phyloP scores from a whole-genome alignment of 2,888 invertebrate species.

The Neoascia interrupta region DNA sequence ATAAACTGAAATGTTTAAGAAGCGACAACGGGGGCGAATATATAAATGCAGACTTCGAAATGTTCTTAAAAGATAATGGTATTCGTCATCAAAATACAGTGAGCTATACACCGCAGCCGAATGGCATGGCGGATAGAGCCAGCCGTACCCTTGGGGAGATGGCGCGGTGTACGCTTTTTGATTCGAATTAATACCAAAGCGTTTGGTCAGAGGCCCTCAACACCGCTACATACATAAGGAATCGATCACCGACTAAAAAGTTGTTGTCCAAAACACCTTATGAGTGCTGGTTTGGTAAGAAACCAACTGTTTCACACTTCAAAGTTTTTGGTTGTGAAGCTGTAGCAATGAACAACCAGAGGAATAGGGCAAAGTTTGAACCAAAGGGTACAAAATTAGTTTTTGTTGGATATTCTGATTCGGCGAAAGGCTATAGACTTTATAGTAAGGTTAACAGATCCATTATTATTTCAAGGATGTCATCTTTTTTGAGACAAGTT shows the following conservation, averaged over 20 bases:
- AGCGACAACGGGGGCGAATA: not conserved
- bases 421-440: constrained; percentile 3
- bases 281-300: constrained; percentile 39
- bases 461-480: constrained; percentile 13
- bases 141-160: constrained; percentile 59
- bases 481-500: constrained; percentile 1
- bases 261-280: constrained; percentile 61
- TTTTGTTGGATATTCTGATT: constrained; percentile 4
- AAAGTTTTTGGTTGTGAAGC: constrained; percentile 19
- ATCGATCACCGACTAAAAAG: constrained; percentile 23
- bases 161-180: constrained; percentile 70
- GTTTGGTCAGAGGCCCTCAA: constrained; percentile 52
- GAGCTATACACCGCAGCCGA: constrained; percentile 27
- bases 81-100: constrained; percentile 7
- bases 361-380: constrained; percentile 4
- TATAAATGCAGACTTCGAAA: constrained; percentile 2
- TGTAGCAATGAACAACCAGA: constrained; percentile 2
- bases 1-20: not conserved
- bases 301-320: constrained; percentile 23
- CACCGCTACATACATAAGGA: constrained; percentile 20
- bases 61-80: not conserved
- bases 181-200: constrained; percentile 65
- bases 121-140: constrained; percentile 22
- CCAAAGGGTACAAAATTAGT: not conserved
- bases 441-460: not conserved